Base-by-base conservation (phyloP, 2,888 invertebrate species). In the Nymphalis polychloros region DNA sequence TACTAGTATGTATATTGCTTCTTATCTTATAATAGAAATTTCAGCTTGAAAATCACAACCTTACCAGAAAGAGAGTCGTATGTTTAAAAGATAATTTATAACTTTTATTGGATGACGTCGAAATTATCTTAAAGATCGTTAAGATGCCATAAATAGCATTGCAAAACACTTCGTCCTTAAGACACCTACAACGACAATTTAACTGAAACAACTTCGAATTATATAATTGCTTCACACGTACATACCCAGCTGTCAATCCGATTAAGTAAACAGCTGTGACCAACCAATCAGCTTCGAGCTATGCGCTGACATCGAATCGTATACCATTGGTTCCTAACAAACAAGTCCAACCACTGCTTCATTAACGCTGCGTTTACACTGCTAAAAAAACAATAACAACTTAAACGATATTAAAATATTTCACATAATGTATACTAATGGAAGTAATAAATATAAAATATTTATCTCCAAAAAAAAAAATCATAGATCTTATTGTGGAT, bases 301-400 rank as follows among this genome's bases (percentile, higher is more conserved):
- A 35, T 64, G 59, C 63, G 64, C 59, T 67, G 63, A 63, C 67
- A 67, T 60, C 67, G 53, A 64, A 63, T 59, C 65, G 62, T 59
- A 63, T 67, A 57, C 68, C 55, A 67, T 64, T 72, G 67, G 67
- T 61, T 67, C 60, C 60, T 63, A 64, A 64, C 67, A 67, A 69
- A 72, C 72, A 17, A 64, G 72, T 65, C 64, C 8, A 59, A 69
- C 69, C 63, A 67, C 55, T 35, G 47, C 27, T 62, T 71, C 57
- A 60, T 65, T 72, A 69, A 52, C 50, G 41, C 49, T 64, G 57
- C 52, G 67, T 59, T 47, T 57, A 69, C 60, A 69, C 35, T 63
- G 48, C 60, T 63, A 57, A 31, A 27, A 19, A 19, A 17, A 55
- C 27, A 17, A 31, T n/a, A 55, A 27, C 53, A 53, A 10, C 17